phyloP scores from a whole-genome alignment of 1,140 invertebrate species.

The Heliothis virescens region DNA sequence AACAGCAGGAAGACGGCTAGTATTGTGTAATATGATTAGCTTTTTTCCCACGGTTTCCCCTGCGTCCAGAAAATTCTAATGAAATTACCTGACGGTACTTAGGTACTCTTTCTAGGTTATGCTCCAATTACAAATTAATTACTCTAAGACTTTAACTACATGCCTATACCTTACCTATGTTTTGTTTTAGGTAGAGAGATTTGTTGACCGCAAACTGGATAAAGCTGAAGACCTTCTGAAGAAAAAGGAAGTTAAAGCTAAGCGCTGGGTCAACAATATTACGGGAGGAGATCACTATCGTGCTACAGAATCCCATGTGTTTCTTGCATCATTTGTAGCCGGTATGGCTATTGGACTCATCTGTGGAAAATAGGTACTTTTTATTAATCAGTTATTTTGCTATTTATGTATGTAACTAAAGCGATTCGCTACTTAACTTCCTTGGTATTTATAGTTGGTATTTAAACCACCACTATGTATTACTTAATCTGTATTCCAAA shows the following conservation, averaged over 20 bases:
- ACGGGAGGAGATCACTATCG: constrained; percentile 88
- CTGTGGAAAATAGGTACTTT: constrained; percentile 78
- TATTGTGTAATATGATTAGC: too few relatives aligned
- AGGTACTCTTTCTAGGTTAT: too few relatives aligned
- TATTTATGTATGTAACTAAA: too few relatives aligned
- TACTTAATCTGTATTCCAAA: too few relatives aligned
- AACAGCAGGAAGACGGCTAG: too few relatives aligned
- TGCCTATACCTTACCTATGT: background rate
- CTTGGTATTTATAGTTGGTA: too few relatives aligned
- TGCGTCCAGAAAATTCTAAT: too few relatives aligned
- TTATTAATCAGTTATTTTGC: background rate
- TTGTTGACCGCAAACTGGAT: constrained; percentile 92
- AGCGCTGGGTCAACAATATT: constrained; percentile 90
- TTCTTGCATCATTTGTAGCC: constrained; percentile 90
- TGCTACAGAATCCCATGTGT: constrained; percentile 91
- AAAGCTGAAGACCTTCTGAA: constrained; percentile 91
- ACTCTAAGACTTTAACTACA: background rate
- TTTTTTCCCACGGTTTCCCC: too few relatives aligned
- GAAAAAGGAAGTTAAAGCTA: constrained; percentile 89
- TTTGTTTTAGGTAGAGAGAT: constrained; percentile 90
- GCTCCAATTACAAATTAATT: background rate
- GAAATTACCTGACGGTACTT: too few relatives aligned
- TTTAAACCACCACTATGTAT: too few relatives aligned
- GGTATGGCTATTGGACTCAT: constrained; percentile 89
- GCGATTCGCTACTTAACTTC: too few relatives aligned